Conservation (phyloP, 2,113 vertebrate species). For the Hippopotamus amphibius region DNA sequence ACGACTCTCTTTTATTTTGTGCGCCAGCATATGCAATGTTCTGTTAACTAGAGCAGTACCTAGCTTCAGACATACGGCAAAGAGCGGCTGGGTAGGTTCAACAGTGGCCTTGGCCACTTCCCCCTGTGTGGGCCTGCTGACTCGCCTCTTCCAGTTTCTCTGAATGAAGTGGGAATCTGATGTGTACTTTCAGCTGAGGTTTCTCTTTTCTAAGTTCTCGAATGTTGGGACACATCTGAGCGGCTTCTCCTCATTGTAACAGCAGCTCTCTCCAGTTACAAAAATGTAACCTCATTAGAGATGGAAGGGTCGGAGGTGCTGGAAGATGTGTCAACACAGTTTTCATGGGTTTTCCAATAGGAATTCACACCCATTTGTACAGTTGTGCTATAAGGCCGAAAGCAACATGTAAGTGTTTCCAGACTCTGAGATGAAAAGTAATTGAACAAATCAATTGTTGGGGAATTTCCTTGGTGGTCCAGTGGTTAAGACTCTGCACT, state of each 20-base stretch:
- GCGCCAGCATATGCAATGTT: neutral
- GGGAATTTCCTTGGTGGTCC: no score
- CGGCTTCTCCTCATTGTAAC: neutral
- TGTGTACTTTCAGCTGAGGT: neutral
- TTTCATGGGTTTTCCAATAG: neutral
- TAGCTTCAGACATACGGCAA: neutral
- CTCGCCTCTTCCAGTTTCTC: neutral
- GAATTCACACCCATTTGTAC: neutral
- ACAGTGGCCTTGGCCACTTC: neutral
- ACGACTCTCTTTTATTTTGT: neutral
- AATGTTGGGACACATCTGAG: neutral
- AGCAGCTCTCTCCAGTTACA: neutral
- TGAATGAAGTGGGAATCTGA: neutral
- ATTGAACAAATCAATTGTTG: conserved; percentile 14
- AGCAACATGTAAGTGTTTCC: conserved; percentile 20
- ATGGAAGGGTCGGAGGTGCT: neutral
- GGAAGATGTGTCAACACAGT: neutral
- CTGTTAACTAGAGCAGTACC: neutral
- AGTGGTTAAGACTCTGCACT: no score
- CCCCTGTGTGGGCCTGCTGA: neutral
- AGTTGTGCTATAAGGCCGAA: conserved; percentile 2
- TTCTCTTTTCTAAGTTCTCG: conserved; percentile 31
- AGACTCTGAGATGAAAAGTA: conserved; percentile 51
- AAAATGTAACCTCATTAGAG: neutral
- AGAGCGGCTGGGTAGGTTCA: neutral